Evolutionary conservation across 2,888 invertebrate genomes (phyloP), one percentile per base, ranked within the genome.

Genomic region (Seira musarum): DNA sequence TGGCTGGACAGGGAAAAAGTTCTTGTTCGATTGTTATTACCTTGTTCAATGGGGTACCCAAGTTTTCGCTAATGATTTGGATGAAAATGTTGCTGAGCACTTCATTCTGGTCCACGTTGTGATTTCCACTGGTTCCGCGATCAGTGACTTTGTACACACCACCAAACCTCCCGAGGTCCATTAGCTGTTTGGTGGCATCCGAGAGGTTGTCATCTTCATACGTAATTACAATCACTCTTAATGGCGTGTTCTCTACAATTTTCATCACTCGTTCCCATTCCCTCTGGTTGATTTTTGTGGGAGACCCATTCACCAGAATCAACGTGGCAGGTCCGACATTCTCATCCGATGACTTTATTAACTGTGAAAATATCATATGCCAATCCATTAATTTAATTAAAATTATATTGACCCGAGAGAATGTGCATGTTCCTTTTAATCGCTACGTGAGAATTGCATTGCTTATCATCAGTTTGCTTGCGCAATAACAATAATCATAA

Each of bases 11-110:
- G 30, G 30, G 30, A 30, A 30, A 30, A 30, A n/a, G n/a, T n/a
- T n/a, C n/a, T n/a, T n/a, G n/a, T n/a, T 30, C 2, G 8, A 30
- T 30, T 30, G 30, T 30, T 30, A 30, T 30, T 66, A 85, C 86
- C 82, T 86, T 86, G 68, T 85, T 86, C 65, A 86, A 69, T 64
- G 85, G 86, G 69, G 85, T 85, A 63, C 85, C 85, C 80, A 86
- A 76, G 75, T 84, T 85, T 69, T 86, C 83, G 66, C 80, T 83
- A 69, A 85, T 85, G 60, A 85, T 82, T 83, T 85, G 82, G 72
- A 86, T 82, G 72, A 86, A 85, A 68, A 86, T 80, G 75, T 85
- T 85, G 76, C 84, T 85, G 21, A 86, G 82, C 63, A 84, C 77
- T 70, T 85, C 85, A 75, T 84, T 85, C 82, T 86, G 86, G 80